Conservation (phyloP, 2,888 invertebrate genomes). For the Xanthia icteritia region DNA sequence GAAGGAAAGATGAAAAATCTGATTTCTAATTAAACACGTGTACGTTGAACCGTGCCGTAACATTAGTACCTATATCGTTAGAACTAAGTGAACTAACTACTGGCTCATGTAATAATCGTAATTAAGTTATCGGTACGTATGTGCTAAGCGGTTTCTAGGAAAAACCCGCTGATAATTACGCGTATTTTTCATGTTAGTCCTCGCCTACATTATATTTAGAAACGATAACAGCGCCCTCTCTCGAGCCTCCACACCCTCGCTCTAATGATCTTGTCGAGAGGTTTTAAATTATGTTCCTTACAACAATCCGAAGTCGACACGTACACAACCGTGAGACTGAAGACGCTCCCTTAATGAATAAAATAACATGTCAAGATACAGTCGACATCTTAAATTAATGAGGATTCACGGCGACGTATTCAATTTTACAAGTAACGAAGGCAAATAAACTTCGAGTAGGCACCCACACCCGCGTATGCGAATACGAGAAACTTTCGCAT, state of each 20-base stretch:
- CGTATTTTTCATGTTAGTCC: slow-evolving; percentile 28
- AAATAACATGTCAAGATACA: slow-evolving; percentile 89
- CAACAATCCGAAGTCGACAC: slow-evolving; percentile 87
- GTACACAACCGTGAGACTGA: slow-evolving; percentile 81
- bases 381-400: slow-evolving; percentile 89
- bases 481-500: slow-evolving; percentile 78
- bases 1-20: slow-evolving; percentile 54
- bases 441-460: slow-evolving; percentile 85
- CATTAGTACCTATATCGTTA: slow-evolving; percentile 31
- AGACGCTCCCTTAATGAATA: slow-evolving; percentile 87
- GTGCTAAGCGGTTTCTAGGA: slow-evolving; percentile 18
- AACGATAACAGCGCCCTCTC: slow-evolving; percentile 66
- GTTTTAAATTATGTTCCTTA: slow-evolving; percentile 88
- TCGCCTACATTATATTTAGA: slow-evolving; percentile 55
- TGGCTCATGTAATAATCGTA: slow-evolving; percentile 5
- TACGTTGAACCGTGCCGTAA: background rate
- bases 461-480: slow-evolving; percentile 62
- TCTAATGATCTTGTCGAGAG: slow-evolving; percentile 86
- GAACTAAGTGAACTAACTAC: slow-evolving; percentile 8
- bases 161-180: slow-evolving; percentile 39
- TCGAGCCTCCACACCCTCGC: slow-evolving; percentile 67
- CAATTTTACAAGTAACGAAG: slow-evolving; percentile 88
- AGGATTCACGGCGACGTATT: slow-evolving; percentile 86
- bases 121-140: slow-evolving; percentile 26
- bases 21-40: slow-evolving; percentile 47